Evolutionary conservation across 2,113 vertebrate species (phyloP).

Genomic region (Pseudorasbora parva): DNA sequence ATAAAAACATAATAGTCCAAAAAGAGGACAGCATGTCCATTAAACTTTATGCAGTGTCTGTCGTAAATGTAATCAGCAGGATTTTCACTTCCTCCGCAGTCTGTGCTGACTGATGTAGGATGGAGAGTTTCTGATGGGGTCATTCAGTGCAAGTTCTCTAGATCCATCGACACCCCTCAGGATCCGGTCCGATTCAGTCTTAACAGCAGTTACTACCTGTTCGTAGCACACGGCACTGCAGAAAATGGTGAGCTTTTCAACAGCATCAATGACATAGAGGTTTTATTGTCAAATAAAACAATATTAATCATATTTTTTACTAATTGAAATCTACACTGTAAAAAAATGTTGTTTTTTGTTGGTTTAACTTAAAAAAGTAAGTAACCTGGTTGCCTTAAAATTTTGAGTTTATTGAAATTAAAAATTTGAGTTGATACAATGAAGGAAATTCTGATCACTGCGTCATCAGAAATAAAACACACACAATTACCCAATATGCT

Average conservation of each 20-base stretch:
- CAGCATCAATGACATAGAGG: background rate
- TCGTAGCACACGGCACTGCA: slow-evolving; percentile 78
- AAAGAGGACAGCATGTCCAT: background rate
- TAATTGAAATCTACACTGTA: no score
- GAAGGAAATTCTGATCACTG: no score
- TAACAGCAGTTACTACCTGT: slow-evolving; percentile 81
- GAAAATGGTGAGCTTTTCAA: slow-evolving; percentile 71
- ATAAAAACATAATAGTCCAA: background rate
- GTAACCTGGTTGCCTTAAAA: no score
- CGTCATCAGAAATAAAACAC: no score
- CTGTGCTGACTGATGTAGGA: slow-evolving; percentile 70
- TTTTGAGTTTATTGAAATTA: no score
- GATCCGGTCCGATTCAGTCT: slow-evolving; percentile 75
- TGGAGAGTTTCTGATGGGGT: slow-evolving; percentile 81
- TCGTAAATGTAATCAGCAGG: background rate
- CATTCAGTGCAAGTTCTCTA: slow-evolving; percentile 84
- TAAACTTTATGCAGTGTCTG: background rate
- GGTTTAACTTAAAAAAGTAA: no score
- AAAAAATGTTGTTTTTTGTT: no score
- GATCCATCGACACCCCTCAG: slow-evolving; percentile 69
- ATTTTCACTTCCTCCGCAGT: slow-evolving; percentile 60
- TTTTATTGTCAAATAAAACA: background rate
- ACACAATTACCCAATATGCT: no score
- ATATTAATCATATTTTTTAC: no score
- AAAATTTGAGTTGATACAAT: no score